Percentiles rank a stretch among this genome's conserved stretches.
These are phyloP conservation scores for Colossoma macropomum DNA, from an alignment of 2,113 vertebrate genomes.

Conservation along the genomic window DNA sequence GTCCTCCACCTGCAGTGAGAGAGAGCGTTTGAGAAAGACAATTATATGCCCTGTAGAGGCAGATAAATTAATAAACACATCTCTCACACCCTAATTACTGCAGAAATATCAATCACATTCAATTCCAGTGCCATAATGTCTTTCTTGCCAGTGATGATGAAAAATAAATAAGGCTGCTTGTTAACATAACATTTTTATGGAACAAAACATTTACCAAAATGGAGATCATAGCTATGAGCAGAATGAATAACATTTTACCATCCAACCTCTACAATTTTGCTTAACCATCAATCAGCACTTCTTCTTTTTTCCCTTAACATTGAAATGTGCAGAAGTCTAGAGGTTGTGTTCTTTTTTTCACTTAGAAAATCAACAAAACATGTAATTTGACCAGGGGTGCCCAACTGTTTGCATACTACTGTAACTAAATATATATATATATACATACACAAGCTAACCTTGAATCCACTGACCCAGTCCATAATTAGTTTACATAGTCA, in stretches of 20 bases:
- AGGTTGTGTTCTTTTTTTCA: no score
- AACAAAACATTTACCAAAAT: background rate
- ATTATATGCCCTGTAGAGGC: background rate
- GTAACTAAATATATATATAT: no score
- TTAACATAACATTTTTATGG: background rate
- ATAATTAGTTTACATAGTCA: background rate
- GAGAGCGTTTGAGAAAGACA: background rate
- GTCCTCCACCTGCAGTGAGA: constrained; percentile 88
- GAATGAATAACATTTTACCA: background rate
- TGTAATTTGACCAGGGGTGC: no score
- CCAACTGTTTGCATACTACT: no score
- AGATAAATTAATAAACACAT: background rate
- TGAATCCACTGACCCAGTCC: constrained; percentile 18
- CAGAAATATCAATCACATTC: no score
- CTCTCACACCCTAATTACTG: background rate
- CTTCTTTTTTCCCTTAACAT: no score
- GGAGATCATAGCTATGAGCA: background rate
- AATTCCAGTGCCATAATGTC: background rate
- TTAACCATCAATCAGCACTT: background rate
- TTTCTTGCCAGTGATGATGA: background rate
- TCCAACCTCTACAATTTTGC: constrained; percentile 1
- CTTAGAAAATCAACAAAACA: no score
- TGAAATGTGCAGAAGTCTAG: no score
- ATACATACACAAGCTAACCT: background rate
- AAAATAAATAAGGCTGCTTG: background rate